These are phyloP conservation scores for Goniozus legneri DNA, from an alignment of 1,140 invertebrate species.

Conservation along the genomic window DNA sequence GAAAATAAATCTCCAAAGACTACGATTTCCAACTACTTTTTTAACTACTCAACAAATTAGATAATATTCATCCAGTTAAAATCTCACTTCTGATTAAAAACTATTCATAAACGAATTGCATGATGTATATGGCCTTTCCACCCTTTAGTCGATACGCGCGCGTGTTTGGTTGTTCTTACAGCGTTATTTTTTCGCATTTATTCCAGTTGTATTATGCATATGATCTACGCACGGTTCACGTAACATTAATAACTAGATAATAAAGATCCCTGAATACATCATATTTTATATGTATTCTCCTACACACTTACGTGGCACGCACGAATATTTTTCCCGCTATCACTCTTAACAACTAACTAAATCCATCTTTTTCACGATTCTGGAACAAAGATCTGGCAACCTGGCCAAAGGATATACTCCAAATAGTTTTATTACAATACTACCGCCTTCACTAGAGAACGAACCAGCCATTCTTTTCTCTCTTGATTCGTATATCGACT, in stretches of 20 bases:
- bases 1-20: no score
- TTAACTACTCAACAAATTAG: no score
- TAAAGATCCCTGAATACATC: conserved; percentile 47
- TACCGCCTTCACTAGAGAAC: conserved; percentile 14
- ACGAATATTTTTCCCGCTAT: conserved; percentile 18
- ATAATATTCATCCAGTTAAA: not conserved
- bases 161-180: conserved; percentile 10
- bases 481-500: conserved; percentile 2
- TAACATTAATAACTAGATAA: conserved; percentile 43
- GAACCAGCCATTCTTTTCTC: conserved; percentile 18
- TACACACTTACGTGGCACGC: conserved; percentile 34
- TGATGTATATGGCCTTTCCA: conserved; percentile 6
- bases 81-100: not conserved
- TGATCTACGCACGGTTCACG: conserved; percentile 16
- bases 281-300: conserved; percentile 26
- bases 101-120: not conserved
- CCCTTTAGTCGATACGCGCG: conserved; percentile 1
- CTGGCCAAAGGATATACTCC: conserved; percentile 13
- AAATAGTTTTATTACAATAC: conserved; percentile 9
- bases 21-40: no score
- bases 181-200: conserved; percentile 11
- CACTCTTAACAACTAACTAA: conserved; percentile 23
- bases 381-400: conserved; percentile 11
- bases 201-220: conserved; percentile 20
- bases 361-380: not conserved